Evolutionary conservation across 2,797 vertebrate genomes (phyloP).

Genomic region (Sebastes itinus): DNA sequence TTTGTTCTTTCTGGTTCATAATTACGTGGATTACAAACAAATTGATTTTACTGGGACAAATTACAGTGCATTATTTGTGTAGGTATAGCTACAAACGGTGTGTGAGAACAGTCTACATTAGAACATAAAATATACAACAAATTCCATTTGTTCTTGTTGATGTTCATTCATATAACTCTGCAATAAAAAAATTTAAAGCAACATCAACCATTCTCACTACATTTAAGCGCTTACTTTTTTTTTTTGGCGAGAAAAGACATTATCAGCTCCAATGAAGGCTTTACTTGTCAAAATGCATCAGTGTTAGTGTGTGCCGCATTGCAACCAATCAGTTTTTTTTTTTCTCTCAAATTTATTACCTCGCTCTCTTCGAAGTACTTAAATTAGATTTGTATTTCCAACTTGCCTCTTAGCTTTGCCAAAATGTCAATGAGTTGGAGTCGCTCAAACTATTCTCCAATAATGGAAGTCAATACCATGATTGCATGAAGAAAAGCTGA

Average conservation of each 20-base stretch:
- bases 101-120: neutral
- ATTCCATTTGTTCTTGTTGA: neutral
- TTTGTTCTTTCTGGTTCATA: neutral
- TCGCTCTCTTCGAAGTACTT: constrained; percentile 38
- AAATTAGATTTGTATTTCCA: constrained; percentile 59
- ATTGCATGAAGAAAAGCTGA: constrained; percentile 34
- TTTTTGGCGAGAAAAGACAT: constrained; percentile 13
- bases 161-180: neutral
- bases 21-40: neutral
- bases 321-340: constrained; percentile 26
- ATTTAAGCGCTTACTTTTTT: constrained; percentile 16
- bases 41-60: neutral
- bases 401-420: constrained; percentile 46
- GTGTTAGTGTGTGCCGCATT: constrained; percentile 8
- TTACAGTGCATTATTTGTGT: neutral
- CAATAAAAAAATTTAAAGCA: neutral
- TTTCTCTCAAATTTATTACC: constrained; percentile 9
- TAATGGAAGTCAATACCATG: constrained; percentile 57
- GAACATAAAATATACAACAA: neutral
- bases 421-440: constrained; percentile 54
- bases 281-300: constrained; percentile 22
- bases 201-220: neutral
- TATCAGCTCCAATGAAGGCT: constrained; percentile 40
- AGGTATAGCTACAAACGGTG: too few species aligned
- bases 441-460: constrained; percentile 25